Evolutionary conservation across 1,140 invertebrate species (phyloP), one percentile per base, ranked within the genome.

Genomic region (Cherax destructor): DNA sequence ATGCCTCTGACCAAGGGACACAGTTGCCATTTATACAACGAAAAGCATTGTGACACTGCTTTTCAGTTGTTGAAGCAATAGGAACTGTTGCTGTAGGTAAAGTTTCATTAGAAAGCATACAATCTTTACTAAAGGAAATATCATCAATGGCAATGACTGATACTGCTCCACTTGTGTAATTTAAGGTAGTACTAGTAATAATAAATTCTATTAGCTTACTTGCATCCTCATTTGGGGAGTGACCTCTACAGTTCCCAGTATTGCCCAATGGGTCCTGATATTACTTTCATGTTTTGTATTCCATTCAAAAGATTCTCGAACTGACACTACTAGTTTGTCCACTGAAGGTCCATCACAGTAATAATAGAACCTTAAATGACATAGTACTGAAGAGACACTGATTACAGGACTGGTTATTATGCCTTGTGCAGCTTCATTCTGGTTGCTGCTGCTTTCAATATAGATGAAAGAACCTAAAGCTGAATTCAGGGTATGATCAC

Each of bases 121-220:
- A 91, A 6, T 50, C 56, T 52, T 52, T 56, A 41, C 49, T 86
- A 61, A 91, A 91, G 30, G 89, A 91, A 18, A 91, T 41, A 81
- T 91, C 90, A 86, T 91, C 90, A 76, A 91, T 86, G 24, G 90
- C 83, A 86, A 91, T 83, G 9, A 91, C 83, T 61, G 90, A 86
- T 47, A 21, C 10, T 30, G 72, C 16, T 52, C 47, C 30, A 65
- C 61, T 61, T 72, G 52, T 65, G 80, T 72, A 80, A 80, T 91
- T 81, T 49, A 72, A 47, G 61, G 83, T 81, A 24, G 49, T 65
- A 7, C 59, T 83, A 49, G 83, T 74, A 13, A 91, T 72, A 56
- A 91, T 41, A 24, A 81, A 86, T 83, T 91, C 76, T 10, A 91
- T 18, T 41, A 56, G 90, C 47, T 83, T 91, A 30, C 65, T 4